Percentiles rank a stretch among this genome's conserved stretches.
Evolutionary conservation across 1,140 invertebrate genomes (phyloP).

Genomic region (Drepana arcuata): DNA sequence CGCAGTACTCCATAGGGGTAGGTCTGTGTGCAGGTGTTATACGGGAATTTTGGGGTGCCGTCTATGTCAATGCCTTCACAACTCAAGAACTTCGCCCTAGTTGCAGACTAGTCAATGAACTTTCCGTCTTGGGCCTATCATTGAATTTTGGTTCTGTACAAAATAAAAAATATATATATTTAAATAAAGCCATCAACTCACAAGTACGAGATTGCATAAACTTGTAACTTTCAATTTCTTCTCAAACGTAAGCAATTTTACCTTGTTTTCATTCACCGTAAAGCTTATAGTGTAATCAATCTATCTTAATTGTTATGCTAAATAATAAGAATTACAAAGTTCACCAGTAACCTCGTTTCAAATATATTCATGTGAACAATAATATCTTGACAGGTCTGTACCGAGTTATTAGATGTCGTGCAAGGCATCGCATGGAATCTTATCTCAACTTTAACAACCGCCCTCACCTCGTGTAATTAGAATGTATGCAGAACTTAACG

Average conservation of each 20-base stretch:
- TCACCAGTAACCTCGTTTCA: constrained; percentile 16
- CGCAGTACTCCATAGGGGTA: too few species aligned
- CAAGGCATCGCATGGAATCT: constrained; percentile 30
- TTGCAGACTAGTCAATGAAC: constrained; percentile 26
- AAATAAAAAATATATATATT: too few species aligned
- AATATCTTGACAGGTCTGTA: constrained; percentile 19
- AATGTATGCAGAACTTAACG: constrained; percentile 27
- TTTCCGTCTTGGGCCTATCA: constrained; percentile 1
- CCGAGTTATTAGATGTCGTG: constrained; percentile 23
- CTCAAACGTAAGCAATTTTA: too few species aligned
- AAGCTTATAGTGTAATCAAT: too few species aligned
- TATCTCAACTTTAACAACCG: constrained; percentile 40
- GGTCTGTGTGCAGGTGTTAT: too few species aligned
- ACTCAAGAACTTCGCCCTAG: constrained; percentile 22
- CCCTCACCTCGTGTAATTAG: constrained; percentile 23
- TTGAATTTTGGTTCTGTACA: too few species aligned
- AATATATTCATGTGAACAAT: constrained; percentile 17
- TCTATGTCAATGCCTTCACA: constrained; percentile 27
- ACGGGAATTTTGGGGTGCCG: constrained; percentile 24
- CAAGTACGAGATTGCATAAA: too few species aligned
- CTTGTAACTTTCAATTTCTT: too few species aligned
- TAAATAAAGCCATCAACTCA: too few species aligned
- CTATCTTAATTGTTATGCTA: too few species aligned
- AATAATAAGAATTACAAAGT: too few species aligned
- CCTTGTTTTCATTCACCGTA: too few species aligned